These are phyloP conservation scores for Dexiosoma caninum DNA, from an alignment of 2,888 invertebrate species.

Conservation along the genomic window DNA sequence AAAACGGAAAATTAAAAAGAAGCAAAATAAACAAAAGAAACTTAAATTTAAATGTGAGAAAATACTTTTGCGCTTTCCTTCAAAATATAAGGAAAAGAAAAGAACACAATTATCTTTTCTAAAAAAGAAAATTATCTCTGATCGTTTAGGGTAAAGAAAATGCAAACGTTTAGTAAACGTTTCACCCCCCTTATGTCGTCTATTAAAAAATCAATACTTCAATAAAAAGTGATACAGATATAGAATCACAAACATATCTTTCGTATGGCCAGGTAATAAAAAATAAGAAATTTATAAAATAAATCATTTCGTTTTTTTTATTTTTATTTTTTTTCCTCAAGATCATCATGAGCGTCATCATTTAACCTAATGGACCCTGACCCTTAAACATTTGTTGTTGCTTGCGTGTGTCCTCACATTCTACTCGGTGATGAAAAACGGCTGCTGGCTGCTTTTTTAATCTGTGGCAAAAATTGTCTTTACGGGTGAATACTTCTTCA, in stretches of 20 bases:
- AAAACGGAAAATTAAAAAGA: neutral
- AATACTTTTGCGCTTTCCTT: constrained; percentile 21
- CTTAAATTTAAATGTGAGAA: constrained; percentile 55
- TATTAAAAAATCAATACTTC: constrained; percentile 35
- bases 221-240: neutral
- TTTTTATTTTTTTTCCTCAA: constrained; percentile 54
- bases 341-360: constrained; percentile 68
- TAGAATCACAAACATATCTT: constrained; percentile 22
- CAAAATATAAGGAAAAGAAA: constrained; percentile 9
- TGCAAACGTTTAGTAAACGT: neutral
- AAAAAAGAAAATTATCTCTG: constrained; percentile 44
- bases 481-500: constrained; percentile 62
- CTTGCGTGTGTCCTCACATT: neutral
- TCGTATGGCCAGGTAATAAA: constrained; percentile 39
- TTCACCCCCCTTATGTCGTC: constrained; percentile 39
- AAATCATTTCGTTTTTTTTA: too few relatives aligned
- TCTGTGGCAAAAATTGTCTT: constrained; percentile 65
- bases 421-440: neutral
- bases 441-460: constrained; percentile 43
- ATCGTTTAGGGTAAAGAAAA: constrained; percentile 10
- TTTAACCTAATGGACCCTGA: constrained; percentile 76
- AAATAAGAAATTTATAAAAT: constrained; percentile 3
- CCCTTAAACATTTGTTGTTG: constrained; percentile 61
- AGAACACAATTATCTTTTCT: constrained; percentile 21
- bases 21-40: constrained; percentile 34